These are phyloP conservation scores for Gymnocypris eckloni DNA, from an alignment of 2,797 vertebrate species.

Conservation along the genomic window DNA sequence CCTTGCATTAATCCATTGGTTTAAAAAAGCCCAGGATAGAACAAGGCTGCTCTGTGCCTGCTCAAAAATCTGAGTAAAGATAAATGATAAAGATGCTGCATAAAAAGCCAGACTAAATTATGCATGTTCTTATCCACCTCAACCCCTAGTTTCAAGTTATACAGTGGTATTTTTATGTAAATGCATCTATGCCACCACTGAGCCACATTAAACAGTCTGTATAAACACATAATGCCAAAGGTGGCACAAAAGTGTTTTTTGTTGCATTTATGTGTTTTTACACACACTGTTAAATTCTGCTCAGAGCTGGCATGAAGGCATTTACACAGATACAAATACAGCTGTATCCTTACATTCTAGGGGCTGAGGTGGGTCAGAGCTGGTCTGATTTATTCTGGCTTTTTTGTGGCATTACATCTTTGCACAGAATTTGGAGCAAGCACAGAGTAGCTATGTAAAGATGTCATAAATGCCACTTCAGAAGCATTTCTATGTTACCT, in stretches of 20 bases:
- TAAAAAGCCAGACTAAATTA: neutral
- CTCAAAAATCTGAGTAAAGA: neutral
- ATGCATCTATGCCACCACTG: neutral
- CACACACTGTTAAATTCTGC: neutral
- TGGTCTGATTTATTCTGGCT: neutral
- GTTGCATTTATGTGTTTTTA: neutral
- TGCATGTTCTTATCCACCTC: neutral
- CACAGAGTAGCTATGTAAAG: neutral
- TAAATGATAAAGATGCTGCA: neutral
- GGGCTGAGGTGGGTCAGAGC: too few species aligned
- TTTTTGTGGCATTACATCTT: neutral
- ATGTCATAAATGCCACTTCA: neutral
- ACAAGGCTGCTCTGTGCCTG: neutral
- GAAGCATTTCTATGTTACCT: neutral
- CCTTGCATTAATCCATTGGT: neutral
- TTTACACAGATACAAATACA: neutral
- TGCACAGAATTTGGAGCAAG: neutral
- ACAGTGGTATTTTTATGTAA: neutral
- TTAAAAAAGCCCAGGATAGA: neutral
- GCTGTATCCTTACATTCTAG: neutral
- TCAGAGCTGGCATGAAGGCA: neutral
- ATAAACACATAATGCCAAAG: neutral
- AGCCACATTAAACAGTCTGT: neutral
- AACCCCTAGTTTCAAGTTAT: neutral
- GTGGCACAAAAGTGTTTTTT: neutral